Conservation (phyloP, 2,888 invertebrate species). For the Lasiommata megera region DNA sequence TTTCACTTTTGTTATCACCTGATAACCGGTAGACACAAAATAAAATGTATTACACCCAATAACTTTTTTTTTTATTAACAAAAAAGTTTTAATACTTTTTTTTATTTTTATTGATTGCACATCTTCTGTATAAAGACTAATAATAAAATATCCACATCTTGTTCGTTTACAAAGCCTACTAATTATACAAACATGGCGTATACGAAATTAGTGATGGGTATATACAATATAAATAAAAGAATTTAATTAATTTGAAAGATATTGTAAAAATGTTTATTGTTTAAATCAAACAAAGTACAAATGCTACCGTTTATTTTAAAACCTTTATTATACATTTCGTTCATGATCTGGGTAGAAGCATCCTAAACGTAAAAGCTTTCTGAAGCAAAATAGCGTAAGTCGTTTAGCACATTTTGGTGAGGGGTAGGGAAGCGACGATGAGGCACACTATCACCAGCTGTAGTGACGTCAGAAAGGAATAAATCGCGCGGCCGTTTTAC, state of each 20-base stretch:
- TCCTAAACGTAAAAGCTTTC: background rate
- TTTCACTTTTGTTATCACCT: constrained; percentile 46
- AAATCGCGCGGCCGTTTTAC: constrained; percentile 47
- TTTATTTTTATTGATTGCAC: constrained; percentile 21
- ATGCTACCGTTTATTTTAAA: too few relatives aligned
- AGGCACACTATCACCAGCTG: constrained; percentile 57
- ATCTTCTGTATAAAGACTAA: too few relatives aligned
- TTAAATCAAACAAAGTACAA: too few relatives aligned
- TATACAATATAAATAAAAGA: too few relatives aligned
- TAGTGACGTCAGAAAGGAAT: constrained; percentile 60
- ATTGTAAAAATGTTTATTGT: too few relatives aligned
- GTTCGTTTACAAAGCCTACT: too few relatives aligned
- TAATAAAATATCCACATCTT: too few relatives aligned
- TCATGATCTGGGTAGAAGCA: too few relatives aligned
- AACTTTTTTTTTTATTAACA: constrained; percentile 1
- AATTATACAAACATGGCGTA: too few relatives aligned
- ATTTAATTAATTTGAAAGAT: too few relatives aligned
- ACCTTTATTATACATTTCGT: too few relatives aligned
- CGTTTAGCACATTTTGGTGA: background rate
- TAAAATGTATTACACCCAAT: constrained; percentile 29
- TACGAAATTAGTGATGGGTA: too few relatives aligned
- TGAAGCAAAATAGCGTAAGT: background rate
- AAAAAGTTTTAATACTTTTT: constrained; percentile 23
- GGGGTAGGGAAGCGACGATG: constrained; percentile 41
- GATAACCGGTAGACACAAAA: constrained; percentile 35